These are phyloP conservation scores for Conus canariensis DNA, from an alignment of 2,888 invertebrate species.

Conservation along the genomic window DNA sequence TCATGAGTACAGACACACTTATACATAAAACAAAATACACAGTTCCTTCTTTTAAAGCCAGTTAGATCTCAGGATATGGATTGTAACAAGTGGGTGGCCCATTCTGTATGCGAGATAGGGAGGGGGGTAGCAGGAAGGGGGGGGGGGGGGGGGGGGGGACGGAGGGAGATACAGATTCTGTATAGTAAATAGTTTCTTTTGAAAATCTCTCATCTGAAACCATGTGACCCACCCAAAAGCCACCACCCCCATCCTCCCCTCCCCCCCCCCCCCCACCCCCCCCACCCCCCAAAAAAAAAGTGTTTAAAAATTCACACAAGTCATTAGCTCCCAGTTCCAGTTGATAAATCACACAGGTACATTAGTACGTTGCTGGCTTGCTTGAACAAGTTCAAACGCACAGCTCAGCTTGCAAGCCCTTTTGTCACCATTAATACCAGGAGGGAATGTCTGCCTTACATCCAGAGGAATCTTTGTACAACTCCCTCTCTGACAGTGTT, in stretches of 20 bases:
- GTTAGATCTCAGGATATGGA: too few relatives aligned
- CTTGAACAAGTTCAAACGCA: not conserved
- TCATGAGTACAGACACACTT: not conserved
- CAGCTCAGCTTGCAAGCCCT: not conserved
- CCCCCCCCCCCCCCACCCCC: too few relatives aligned
- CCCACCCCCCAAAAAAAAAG: too few relatives aligned
- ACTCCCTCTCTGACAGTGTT: not conserved
- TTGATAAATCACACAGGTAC: not conserved
- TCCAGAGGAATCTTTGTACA: not conserved
- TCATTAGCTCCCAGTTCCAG: not conserved
- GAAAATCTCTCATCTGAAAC: not conserved
- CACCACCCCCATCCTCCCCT: too few relatives aligned
- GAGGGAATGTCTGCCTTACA: not conserved
- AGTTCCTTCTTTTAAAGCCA: too few relatives aligned
- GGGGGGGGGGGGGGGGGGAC: not conserved
- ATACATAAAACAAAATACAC: too few relatives aligned
- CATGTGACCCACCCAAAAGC: not conserved
- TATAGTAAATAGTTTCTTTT: not conserved
- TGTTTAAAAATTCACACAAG: not conserved
- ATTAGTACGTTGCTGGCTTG: not conserved
- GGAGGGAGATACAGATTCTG: not conserved
- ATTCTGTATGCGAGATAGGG: not conserved
- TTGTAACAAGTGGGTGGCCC: too few relatives aligned
- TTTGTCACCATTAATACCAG: not conserved
- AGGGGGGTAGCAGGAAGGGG: not conserved